Percentiles rank a stretch among this genome's conserved stretches.
These are phyloP conservation scores for Actinemys pallida DNA, from an alignment of 2,113 vertebrate species.

Conservation along the genomic window DNA sequence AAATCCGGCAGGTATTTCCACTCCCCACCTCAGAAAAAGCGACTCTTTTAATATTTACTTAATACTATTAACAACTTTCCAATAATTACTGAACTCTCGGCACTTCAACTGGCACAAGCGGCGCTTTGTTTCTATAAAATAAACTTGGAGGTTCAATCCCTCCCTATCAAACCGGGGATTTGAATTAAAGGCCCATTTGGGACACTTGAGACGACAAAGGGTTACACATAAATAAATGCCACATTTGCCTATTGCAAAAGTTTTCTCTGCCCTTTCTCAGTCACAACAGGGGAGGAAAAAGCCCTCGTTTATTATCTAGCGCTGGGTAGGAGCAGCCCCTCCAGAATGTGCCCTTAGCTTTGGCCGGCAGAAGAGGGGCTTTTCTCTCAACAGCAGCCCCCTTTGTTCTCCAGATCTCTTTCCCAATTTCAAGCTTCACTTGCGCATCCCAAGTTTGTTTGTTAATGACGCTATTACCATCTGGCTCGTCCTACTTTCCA, in stretches of 20 bases:
- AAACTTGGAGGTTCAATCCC: slow-evolving; percentile 64
- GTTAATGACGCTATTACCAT: slow-evolving; percentile 91
- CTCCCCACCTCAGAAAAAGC: slow-evolving; percentile 1
- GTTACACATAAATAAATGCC: slow-evolving; percentile 81
- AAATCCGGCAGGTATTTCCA: slow-evolving; percentile 14
- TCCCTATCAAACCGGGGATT: slow-evolving; percentile 65
- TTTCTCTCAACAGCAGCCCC: slow-evolving; percentile 85
- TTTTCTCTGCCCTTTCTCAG: slow-evolving; percentile 82
- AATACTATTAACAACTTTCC: slow-evolving; percentile 51
- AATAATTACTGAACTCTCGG: slow-evolving; percentile 76
- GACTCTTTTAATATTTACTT: slow-evolving; percentile 70
- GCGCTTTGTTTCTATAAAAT: slow-evolving; percentile 78
- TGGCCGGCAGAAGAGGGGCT: slow-evolving; percentile 77
- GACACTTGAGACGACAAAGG: slow-evolving; percentile 81
- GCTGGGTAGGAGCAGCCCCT: slow-evolving; percentile 77
- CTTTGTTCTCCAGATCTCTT: slow-evolving; percentile 91
- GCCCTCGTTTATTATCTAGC: slow-evolving; percentile 78
- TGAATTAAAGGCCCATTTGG: slow-evolving; percentile 76
- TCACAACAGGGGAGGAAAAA: slow-evolving; percentile 79
- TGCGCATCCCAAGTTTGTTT: slow-evolving; percentile 86
- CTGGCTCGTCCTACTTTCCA: slow-evolving; percentile 92
- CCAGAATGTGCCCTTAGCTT: slow-evolving; percentile 79
- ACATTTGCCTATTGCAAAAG: slow-evolving; percentile 82
- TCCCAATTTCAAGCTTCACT: slow-evolving; percentile 89
- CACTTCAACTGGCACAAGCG: slow-evolving; percentile 68